Conservation (phyloP, 1,140 invertebrate genomes). For the Lepidurus couesii region DNA sequence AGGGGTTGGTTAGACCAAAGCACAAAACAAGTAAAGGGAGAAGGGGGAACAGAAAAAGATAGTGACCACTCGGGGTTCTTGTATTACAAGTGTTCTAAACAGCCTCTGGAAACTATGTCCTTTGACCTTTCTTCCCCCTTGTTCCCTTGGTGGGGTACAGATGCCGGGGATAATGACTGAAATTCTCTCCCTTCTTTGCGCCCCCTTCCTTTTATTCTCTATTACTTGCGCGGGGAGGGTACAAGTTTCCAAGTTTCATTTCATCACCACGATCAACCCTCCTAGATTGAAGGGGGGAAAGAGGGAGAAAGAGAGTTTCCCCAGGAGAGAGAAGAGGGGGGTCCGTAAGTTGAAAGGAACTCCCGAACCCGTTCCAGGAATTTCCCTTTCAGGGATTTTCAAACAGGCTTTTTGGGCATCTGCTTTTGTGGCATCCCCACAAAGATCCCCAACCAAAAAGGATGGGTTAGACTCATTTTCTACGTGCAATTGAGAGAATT, state of each 20-base stretch:
- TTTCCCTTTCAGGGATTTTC: constrained; percentile 15
- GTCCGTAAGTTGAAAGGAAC: constrained; percentile 8
- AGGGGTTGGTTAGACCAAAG: background rate
- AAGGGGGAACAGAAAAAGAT: background rate
- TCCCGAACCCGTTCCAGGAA: background rate
- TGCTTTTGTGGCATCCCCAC: background rate
- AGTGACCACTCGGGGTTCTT: constrained; percentile 14
- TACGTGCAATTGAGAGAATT: constrained; percentile 17
- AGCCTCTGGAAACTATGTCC: constrained; percentile 13
- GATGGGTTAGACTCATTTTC: background rate
- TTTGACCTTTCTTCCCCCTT: background rate
- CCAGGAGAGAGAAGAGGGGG: background rate
- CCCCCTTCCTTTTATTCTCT: background rate
- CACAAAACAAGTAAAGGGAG: constrained; percentile 20
- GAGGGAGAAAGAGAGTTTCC: background rate
- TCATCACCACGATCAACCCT: constrained; percentile 4
- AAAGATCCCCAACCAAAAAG: background rate
- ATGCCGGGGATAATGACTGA: constrained; percentile 17
- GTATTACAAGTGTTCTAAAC: constrained; percentile 19
- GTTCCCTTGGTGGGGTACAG: background rate
- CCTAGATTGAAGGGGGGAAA: constrained; percentile 3
- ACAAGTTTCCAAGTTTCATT: constrained; percentile 6
- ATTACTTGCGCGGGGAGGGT: background rate
- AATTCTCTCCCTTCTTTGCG: background rate
- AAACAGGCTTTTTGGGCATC: constrained; percentile 12